Evolutionary conservation across 2,888 invertebrate species (phyloP), one percentile per base, ranked within the genome.

Genomic region (Graphium colonna): DNA sequence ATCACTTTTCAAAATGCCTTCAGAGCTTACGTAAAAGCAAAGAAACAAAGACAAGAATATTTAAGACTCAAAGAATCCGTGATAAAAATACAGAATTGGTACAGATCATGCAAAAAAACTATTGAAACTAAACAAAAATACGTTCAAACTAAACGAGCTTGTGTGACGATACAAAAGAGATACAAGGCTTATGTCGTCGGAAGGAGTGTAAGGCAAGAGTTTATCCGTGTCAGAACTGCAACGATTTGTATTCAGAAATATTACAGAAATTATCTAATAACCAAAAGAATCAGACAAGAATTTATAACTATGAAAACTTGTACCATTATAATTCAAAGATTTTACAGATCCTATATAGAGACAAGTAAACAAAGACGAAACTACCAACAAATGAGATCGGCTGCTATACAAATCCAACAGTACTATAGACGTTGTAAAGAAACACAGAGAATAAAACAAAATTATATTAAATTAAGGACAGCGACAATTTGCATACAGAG

Each of bases 31-130:
- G 52, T 69, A 17, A 18, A 71, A 17, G 79, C 78, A 48, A 78
- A 70, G 60, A 48, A 60, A 42, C 67, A 75, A 38, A 75, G 77
- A 56, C 53, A 66, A 21, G 54, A 62, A 1, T 91, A 77, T 60
- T 39, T 79, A 0, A 51, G 64, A 38, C 68, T 78, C 38, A 85
- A 79, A 67, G 55, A 69, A 18, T 75, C 86, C 3, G 76, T 73
- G 3, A 52, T 77, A 0, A 71, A 60, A 54, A 81, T 92, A 39
- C 92, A 92, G 67, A 64, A 58, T 4, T 88, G 87, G 84, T 91
- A 84, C 65, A 81, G 85, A 65, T 71, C 63, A 54, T 66, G 65
- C 39, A 73, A 64, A 57, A 70, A 67, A 59, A 64, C 68, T 10
- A 70, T 68, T 60, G 59, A 67, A 60, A 53, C 74, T 1, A 69